phyloP scores from a whole-genome alignment of 2,113 vertebrate species.

The Poeciliopsis turrubarensis region DNA sequence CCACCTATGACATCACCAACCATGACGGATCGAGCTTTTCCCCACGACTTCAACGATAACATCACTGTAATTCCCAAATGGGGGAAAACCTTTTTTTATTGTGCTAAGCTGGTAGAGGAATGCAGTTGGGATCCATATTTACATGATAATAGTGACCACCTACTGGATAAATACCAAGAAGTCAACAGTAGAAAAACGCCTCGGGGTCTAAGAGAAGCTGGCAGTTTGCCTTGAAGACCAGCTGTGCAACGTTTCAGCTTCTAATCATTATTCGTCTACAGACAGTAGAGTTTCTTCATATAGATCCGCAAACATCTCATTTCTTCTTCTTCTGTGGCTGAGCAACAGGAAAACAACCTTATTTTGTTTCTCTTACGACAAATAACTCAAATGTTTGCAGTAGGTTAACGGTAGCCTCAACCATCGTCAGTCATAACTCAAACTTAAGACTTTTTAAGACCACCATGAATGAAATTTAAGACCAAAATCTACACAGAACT shows the following conservation, averaged over 20 bases:
- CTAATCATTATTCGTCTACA: conserved; percentile 6
- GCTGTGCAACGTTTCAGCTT: conserved; percentile 41
- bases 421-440: too few species aligned
- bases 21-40: background rate
- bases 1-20: background rate
- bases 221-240: conserved; percentile 41
- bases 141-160: conserved; percentile 35
- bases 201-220: conserved; percentile 12
- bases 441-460: too few species aligned
- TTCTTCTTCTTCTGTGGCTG: conserved; percentile 12
- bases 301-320: conserved; percentile 9
- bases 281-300: background rate
- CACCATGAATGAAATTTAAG: too few species aligned
- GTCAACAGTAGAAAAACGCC: conserved; percentile 25
- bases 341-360: conserved; percentile 59
- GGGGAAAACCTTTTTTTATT: background rate
- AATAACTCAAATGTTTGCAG: too few species aligned
- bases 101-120: background rate
- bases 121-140: conserved; percentile 8
- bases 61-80: background rate
- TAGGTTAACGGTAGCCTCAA: too few species aligned
- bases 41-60: background rate
- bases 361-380: conserved; percentile 60
- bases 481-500: too few species aligned
- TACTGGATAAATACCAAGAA: conserved; percentile 27